phyloP scores from a whole-genome alignment of 2,888 invertebrate species.

The Napeogenes inachia region DNA sequence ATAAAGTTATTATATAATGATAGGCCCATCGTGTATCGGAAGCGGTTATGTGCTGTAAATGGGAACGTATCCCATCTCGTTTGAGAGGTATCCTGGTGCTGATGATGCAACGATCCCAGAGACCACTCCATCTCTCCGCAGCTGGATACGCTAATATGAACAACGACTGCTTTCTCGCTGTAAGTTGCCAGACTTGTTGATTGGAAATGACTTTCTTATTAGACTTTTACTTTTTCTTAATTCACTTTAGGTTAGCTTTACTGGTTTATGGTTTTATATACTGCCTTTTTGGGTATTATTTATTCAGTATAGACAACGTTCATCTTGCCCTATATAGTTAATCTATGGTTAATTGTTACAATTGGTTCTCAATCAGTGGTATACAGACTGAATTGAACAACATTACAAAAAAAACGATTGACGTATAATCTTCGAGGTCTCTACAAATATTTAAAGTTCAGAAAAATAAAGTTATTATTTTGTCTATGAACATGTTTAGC shows the following conservation, averaged over 20 bases:
- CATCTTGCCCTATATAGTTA: not conserved
- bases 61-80: conserved; percentile 58
- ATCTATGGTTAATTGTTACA: conserved; percentile 21
- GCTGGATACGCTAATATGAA: conserved; percentile 70
- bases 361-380: conserved; percentile 22
- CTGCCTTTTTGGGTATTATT: too few relatives aligned
- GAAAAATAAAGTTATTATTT: too few relatives aligned
- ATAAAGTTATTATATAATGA: too few relatives aligned
- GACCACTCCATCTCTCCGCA: conserved; percentile 61
- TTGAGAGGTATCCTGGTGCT: conserved; percentile 50
- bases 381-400: too few relatives aligned
- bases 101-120: conserved; percentile 66
- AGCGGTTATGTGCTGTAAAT: conserved; percentile 57
- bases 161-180: conserved; percentile 65
- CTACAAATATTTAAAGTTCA: too few relatives aligned
- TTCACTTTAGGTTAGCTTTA: conserved; percentile 13
- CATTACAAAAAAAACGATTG: too few relatives aligned
- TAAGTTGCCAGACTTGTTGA: conserved; percentile 29
- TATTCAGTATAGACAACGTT: too few relatives aligned
- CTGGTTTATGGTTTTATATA: not conserved
- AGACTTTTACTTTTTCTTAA: conserved; percentile 16
- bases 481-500: too few relatives aligned
- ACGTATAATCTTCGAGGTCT: too few relatives aligned
- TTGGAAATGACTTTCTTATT: conserved; percentile 2
- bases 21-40: conserved; percentile 58